Base-by-base conservation (phyloP, 1,140 invertebrate species). In the Trinorchestia longiramus region DNA sequence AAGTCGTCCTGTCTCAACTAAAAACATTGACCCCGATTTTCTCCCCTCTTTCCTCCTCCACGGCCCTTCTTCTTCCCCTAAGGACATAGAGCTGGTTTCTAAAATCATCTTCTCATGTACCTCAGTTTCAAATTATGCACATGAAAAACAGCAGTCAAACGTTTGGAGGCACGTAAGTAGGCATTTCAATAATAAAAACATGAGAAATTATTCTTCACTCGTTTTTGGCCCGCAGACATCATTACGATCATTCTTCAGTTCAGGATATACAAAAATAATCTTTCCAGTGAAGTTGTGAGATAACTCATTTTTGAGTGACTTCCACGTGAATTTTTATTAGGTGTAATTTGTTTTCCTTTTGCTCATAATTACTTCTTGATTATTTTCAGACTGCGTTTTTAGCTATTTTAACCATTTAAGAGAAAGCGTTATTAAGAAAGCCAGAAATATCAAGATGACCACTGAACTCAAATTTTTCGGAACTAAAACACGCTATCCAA, bases 1-100 rank as follows among this genome's bases (percentile, higher is more conserved):
- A 94, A 94, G 92, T 94, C 92, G 92, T 47, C n/a, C 88, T 43
- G 88, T 90, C 88, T 41, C 41, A 41, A 43, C 88, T 90, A 90
- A 90, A 90, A 90, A 90, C 88, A 42, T 41, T 90, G 88, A 90
- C 88, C 88, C 43, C 41, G 62, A 77, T 77, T 77, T 77, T 77
- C 62, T 23, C 62, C 62, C 62, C 62, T 77, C 62, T 77, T 77
- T 77, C 62, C 28, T 77, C 62, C 62, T 77, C 62, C 62, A 36
- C 62, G 62, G 62, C 8, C 28, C 28, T 77, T 77, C 62, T 77
- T 53, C 19, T 77, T 77, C 62, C 62, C 62, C 62, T 77, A 11
- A 77, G 62, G 36, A 77, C 28, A 36, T 77, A 77, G 62, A 36
- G 28, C 62, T 36, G 62, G 62, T 77, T 77, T 77, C 62, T 36